Base-by-base conservation (phyloP, 2,113 vertebrate species). In the Sclerurus mexicanus region DNA sequence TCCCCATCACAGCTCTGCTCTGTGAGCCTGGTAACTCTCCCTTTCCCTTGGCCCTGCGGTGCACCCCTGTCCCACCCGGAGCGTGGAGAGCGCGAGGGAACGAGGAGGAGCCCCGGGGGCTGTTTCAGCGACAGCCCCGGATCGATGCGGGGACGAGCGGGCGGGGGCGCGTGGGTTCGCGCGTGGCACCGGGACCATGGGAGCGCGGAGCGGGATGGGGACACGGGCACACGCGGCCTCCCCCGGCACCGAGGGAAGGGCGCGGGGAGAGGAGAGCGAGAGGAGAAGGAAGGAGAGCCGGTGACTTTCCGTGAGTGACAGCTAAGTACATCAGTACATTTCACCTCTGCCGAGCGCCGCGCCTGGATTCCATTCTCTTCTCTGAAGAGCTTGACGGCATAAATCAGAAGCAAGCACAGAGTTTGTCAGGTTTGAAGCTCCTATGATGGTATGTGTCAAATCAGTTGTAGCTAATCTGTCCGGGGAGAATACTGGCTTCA, bases 391-490 rank as follows among this genome's bases (percentile, higher is more conserved):
- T 96, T 97, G 98, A 98, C 97, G 97, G 97, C 98, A 98, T 98
- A 98, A 98, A 98, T 98, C 98, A 98, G 98, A 96, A 97, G 97
- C 98, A 97, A 98, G 98, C 98, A 97, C 98, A 97, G 98, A 98
- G 98, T 98, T 98, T 98, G 98, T 98, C 98, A 98, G 98, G 98
- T 98, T 96, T 98, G 98, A 98, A 98, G 98, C 98, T 98, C 98
- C 98, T 98, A 98, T 98, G 98, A 98, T 98, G 98, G 98, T 98
- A 95, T 98, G 98, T 98, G 98, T 98, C 98, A 98, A 98, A 98
- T 98, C 98, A 98, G 98, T 98, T 98, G 98, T 98, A 98, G 98
- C 98, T 98, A 98, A 98, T 98, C 98, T 98, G 98, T 98, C 98
- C 98, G 59, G 96, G 97, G 98, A 98, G 98, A 98, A 97, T 98